phyloP scores from a whole-genome alignment of 1,140 invertebrate genomes.

The Anadara kagoshimensis region DNA sequence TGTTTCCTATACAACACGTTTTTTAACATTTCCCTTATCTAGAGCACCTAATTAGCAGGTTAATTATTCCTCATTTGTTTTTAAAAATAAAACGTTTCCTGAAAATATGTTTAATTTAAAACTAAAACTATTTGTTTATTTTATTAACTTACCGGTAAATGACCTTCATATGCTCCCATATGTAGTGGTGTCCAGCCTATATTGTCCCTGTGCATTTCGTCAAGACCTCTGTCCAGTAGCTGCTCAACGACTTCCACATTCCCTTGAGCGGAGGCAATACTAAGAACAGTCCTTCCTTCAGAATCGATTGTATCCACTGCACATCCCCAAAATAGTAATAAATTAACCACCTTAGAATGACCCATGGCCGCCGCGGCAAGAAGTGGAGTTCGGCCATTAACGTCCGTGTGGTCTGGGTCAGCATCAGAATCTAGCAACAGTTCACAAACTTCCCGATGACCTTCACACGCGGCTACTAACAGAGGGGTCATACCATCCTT shows the following conservation, averaged over 20 bases:
- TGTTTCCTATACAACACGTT: too few relatives aligned
- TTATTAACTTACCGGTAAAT: conserved; percentile 84
- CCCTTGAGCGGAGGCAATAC: conserved; percentile 90
- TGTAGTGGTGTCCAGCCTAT: conserved; percentile 96
- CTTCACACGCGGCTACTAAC: conserved; percentile 84
- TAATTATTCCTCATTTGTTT: background rate
- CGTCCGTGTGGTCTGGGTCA: conserved; percentile 89
- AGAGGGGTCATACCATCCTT: conserved; percentile 96
- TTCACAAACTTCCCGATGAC: conserved; percentile 85
- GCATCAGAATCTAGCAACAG: conserved; percentile 89
- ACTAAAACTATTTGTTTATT: background rate
- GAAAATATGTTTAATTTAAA: background rate
- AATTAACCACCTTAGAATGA: conserved; percentile 85
- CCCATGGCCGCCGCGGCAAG: conserved; percentile 89
- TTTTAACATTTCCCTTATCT: too few relatives aligned
- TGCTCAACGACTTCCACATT: conserved; percentile 88
- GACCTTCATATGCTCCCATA: conserved; percentile 93
- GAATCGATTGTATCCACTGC: conserved; percentile 92
- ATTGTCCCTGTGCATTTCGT: conserved; percentile 76
- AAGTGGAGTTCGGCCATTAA: conserved; percentile 85
- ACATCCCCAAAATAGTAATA: conserved; percentile 91
- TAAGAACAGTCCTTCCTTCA: conserved; percentile 89
- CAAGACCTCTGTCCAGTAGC: conserved; percentile 90
- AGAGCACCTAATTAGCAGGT: background rate
- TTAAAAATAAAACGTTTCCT: background rate